Conservation (phyloP, 2,888 invertebrate genomes). For the Oxytorus armatus region DNA sequence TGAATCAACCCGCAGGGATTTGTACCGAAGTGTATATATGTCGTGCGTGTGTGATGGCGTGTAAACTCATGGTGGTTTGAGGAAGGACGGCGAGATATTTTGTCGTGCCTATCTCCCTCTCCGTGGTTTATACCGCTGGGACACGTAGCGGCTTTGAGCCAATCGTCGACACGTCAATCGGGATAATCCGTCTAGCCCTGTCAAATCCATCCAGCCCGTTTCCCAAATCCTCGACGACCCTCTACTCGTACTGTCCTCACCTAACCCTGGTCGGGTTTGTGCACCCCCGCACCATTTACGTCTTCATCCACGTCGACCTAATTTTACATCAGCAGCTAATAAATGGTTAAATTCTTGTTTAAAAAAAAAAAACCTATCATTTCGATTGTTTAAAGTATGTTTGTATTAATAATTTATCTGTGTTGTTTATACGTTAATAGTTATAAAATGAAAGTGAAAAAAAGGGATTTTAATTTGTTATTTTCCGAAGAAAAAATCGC, state of each 20-base stretch:
- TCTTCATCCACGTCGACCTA: constrained; percentile 13
- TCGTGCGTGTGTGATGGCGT: constrained; percentile 4
- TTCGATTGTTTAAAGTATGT: background rate
- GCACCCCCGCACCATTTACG: constrained; percentile 1
- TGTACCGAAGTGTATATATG: background rate
- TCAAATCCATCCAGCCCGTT: constrained; percentile 62
- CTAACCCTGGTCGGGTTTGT: constrained; percentile 10
- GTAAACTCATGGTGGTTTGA: constrained; percentile 10
- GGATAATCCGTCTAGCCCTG: constrained; percentile 63
- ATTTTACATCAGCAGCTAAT: constrained; percentile 14
- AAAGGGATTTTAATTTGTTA: no score
- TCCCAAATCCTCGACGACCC: constrained; percentile 62
- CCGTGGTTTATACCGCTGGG: constrained; percentile 27
- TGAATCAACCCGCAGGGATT: constrained; percentile 25
- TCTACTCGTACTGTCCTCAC: constrained; percentile 19
- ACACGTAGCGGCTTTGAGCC: constrained; percentile 54
- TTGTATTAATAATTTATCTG: no score
- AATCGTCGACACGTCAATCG: constrained; percentile 66
- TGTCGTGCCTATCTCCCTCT: constrained; percentile 17
- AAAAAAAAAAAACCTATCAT: background rate
- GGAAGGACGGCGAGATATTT: constrained; percentile 33
- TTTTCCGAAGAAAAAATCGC: no score
- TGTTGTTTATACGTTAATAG: no score
- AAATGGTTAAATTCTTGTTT: constrained; percentile 1
- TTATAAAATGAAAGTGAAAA: no score